Percentiles rank a stretch among this genome's conserved stretches.
Evolutionary conservation across 2,113 vertebrate species (phyloP).

Genomic region (Dolichallabes microphthalmus): DNA sequence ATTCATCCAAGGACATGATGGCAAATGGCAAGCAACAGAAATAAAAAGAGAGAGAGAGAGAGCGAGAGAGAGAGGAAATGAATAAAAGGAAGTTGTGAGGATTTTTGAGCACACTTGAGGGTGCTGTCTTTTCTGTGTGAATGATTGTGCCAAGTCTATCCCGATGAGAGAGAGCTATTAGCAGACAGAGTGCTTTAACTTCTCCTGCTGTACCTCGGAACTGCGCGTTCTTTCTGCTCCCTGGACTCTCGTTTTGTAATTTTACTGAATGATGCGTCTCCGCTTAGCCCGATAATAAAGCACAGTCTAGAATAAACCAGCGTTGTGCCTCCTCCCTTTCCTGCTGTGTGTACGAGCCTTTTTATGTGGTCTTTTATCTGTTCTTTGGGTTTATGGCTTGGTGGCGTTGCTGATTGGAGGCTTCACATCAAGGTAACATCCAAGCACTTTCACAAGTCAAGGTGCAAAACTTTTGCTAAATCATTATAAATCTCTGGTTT

Average conservation of each 20-base stretch:
- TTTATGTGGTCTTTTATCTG: slow-evolving; percentile 42
- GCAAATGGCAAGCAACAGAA: slow-evolving; percentile 4
- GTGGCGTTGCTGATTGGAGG: slow-evolving; percentile 26
- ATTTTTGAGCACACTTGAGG: slow-evolving; percentile 60
- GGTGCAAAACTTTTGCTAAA: not conserved
- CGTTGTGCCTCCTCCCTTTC: slow-evolving; percentile 63
- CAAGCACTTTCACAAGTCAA: not conserved
- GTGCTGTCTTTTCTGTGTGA: slow-evolving; percentile 70
- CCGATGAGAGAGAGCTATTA: slow-evolving; percentile 77
- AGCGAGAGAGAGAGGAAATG: not conserved
- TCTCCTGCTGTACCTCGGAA: slow-evolving; percentile 82
- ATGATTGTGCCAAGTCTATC: slow-evolving; percentile 53
- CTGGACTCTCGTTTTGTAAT: slow-evolving; percentile 98
- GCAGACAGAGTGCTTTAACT: slow-evolving; percentile 81
- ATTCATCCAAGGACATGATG: slow-evolving; percentile 30
- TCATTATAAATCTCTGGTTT: not conserved
- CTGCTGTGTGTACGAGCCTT: slow-evolving; percentile 42
- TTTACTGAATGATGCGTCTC: slow-evolving; percentile 99
- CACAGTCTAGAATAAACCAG: slow-evolving; percentile 95
- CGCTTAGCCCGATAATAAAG: slow-evolving; percentile 99
- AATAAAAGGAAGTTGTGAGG: slow-evolving; percentile 39
- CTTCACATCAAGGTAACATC: slow-evolving; percentile 7
- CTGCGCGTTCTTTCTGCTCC: slow-evolving; percentile 87
- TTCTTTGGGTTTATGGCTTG: slow-evolving; percentile 34
- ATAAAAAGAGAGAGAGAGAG: slow-evolving; percentile 12